Conservation (phyloP, 1,140 invertebrate genomes). For the Lordiphosa clarofinis region DNA sequence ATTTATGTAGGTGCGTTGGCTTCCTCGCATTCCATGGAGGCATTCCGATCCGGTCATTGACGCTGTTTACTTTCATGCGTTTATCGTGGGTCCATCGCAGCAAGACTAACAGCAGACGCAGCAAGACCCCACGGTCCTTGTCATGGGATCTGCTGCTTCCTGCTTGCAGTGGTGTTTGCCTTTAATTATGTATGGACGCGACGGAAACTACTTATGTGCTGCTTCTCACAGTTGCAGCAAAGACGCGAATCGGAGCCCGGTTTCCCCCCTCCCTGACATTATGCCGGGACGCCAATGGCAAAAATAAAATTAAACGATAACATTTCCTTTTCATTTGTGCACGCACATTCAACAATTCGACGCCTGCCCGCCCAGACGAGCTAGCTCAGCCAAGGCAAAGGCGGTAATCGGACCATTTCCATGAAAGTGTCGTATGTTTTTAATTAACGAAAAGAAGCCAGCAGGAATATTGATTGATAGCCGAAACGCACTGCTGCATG, state of each 20-base stretch:
- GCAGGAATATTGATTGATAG: slow-evolving; percentile 65
- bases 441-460: slow-evolving; percentile 66
- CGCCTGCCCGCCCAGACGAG: slow-evolving; percentile 22
- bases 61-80: slow-evolving; percentile 62
- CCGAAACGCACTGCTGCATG: slow-evolving; percentile 4
- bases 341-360: slow-evolving; percentile 49
- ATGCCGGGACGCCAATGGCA: slow-evolving; percentile 59
- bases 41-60: slow-evolving; percentile 37
- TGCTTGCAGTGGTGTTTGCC: slow-evolving; percentile 62
- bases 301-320: slow-evolving; percentile 79
- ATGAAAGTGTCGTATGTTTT: slow-evolving; percentile 44
- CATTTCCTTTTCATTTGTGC: slow-evolving; percentile 76
- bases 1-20: slow-evolving; percentile 22
- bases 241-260: slow-evolving; percentile 5
- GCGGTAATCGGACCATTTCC: slow-evolving; percentile 30
- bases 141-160: slow-evolving; percentile 9
- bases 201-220: slow-evolving; percentile 61
- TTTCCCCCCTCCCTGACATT: slow-evolving; percentile 33
- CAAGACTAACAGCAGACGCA: slow-evolving; percentile 20
- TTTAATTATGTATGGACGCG: slow-evolving; percentile 78
- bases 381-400: slow-evolving; percentile 16
- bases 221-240: slow-evolving; percentile 12
- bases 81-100: slow-evolving; percentile 26
- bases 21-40: neutral
- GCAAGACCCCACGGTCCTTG: slow-evolving; percentile 4